Percentiles rank a stretch among this genome's conserved stretches.
These are phyloP conservation scores for Poecilobothrus nobilitatus DNA, from an alignment of 2,888 invertebrate species.

Conservation along the genomic window DNA sequence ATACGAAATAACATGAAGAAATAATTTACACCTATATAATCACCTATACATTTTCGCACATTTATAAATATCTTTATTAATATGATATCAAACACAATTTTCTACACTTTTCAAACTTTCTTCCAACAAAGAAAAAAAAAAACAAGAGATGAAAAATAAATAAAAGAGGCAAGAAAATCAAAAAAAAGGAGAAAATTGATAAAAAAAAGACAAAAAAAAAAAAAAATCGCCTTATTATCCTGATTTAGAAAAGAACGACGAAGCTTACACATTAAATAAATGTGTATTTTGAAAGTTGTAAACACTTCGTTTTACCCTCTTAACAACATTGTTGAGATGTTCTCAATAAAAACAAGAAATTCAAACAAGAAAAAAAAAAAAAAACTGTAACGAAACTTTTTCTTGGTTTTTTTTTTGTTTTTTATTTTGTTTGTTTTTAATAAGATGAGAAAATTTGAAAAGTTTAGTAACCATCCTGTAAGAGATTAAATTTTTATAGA, in stretches of 20 bases:
- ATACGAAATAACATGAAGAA: too few relatives aligned
- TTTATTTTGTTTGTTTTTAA: too few relatives aligned
- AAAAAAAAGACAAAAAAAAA: too few relatives aligned
- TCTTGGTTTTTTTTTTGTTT: too few relatives aligned
- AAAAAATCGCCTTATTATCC: too few relatives aligned
- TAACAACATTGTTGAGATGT: too few relatives aligned
- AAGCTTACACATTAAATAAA: neutral
- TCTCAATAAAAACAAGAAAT: too few relatives aligned
- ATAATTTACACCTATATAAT: neutral
- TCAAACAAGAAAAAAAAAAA: too few relatives aligned
- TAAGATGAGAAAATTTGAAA: too few relatives aligned
- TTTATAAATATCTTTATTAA: conserved; percentile 2
- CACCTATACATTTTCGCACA: neutral
- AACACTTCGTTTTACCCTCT: neutral
- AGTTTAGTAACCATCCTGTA: too few relatives aligned
- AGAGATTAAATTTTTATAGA: too few relatives aligned
- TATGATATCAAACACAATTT: neutral
- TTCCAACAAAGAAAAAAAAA: neutral
- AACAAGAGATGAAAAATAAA: neutral
- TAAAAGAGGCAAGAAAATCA: neutral
- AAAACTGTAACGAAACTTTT: too few relatives aligned
- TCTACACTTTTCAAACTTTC: neutral
- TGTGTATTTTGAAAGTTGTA: conserved; percentile 1
- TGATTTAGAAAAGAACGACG: neutral
- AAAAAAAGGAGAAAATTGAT: neutral